Evolutionary conservation across 1,140 invertebrate genomes (phyloP).

Genomic region (Chelonus insularis): DNA sequence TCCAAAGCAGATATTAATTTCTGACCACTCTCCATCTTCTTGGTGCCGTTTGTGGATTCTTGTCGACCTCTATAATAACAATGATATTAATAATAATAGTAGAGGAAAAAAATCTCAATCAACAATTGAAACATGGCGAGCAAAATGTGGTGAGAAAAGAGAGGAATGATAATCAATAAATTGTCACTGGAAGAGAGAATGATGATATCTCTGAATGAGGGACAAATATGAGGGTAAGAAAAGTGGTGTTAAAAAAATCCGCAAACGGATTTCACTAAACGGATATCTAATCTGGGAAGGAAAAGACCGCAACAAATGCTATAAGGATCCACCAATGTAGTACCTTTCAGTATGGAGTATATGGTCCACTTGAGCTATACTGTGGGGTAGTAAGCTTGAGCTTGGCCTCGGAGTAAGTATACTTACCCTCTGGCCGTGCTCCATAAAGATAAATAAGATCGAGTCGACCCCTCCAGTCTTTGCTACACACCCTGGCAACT

Average conservation of each 20-base stretch:
- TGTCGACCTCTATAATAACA: neutral
- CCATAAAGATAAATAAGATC: conserved; percentile 61
- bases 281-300: conserved; percentile 22
- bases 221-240: neutral
- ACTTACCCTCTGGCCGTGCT: conserved; percentile 61
- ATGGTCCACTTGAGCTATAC: conserved; percentile 9
- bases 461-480: conserved; percentile 21
- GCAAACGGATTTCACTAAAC: conserved; percentile 7
- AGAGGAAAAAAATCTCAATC: neutral
- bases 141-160: neutral
- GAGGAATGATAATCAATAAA: conserved; percentile 1
- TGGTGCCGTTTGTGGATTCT: conserved; percentile 23
- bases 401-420: conserved; percentile 47
- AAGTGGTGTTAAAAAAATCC: conserved; percentile 10
- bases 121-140: neutral
- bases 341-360: neutral
- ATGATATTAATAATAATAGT: neutral
- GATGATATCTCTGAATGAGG: no score
- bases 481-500: conserved; percentile 9
- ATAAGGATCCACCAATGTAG: neutral
- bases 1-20: conserved; percentile 29
- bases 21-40: conserved; percentile 31
- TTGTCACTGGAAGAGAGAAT: neutral
- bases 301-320: conserved; percentile 8
- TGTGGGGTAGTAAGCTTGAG: conserved; percentile 14